phyloP scores from a whole-genome alignment of 2,113 vertebrate genomes.

The Gracilinanus agilis region DNA sequence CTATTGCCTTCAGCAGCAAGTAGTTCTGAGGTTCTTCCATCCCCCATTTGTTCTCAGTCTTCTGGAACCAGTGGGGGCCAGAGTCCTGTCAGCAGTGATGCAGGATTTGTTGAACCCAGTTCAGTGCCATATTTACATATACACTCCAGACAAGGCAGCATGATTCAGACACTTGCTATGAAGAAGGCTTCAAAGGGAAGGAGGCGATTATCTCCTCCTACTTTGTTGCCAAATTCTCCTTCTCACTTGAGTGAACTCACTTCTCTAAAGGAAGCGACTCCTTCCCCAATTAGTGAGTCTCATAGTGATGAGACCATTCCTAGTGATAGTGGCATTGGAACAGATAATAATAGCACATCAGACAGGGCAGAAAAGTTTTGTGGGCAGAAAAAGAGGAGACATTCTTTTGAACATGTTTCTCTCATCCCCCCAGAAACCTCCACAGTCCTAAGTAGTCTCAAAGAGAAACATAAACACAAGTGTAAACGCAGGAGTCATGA shows the following conservation, averaged over 20 bases:
- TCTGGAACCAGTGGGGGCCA: conserved; percentile 91
- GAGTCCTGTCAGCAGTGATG: conserved; percentile 93
- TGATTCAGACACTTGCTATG: conserved; percentile 91
- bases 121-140: conserved; percentile 90
- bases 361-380: conserved; percentile 92
- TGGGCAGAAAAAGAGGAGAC: conserved; percentile 88
- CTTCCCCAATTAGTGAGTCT: conserved; percentile 97
- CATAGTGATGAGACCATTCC: conserved; percentile 95
- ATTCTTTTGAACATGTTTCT: conserved; percentile 90
- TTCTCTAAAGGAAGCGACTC: conserved; percentile 92
- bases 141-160: conserved; percentile 82
- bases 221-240: conserved; percentile 87
- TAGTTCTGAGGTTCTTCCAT: conserved; percentile 90
- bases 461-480: conserved; percentile 95
- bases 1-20: conserved; percentile 85
- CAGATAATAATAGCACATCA: conserved; percentile 94
- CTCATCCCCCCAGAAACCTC: conserved; percentile 84
- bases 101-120: conserved; percentile 93
- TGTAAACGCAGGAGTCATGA: conserved; percentile 92
- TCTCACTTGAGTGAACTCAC: conserved; percentile 94
- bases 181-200: conserved; percentile 88
- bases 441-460: conserved; percentile 86
- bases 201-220: conserved; percentile 87
- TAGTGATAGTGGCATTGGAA: conserved; percentile 95
- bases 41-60: conserved; percentile 91